phyloP scores from a whole-genome alignment of 2,888 invertebrate genomes.

The Spatulosminthurus flaviceps region DNA sequence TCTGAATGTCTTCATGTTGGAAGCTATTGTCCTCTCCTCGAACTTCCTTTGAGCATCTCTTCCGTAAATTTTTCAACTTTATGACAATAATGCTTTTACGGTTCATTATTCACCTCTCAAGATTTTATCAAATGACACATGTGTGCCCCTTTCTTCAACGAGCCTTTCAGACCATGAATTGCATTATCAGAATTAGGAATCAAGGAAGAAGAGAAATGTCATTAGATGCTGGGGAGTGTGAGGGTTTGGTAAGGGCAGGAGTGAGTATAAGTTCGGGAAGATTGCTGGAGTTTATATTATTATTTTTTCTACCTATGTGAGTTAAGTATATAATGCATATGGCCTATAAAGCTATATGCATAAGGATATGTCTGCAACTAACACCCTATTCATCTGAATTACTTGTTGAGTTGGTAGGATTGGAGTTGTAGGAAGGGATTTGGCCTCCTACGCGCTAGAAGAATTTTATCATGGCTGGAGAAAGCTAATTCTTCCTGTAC shows the following conservation, averaged over 20 bases:
- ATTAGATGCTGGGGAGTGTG: background rate
- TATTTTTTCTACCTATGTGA: too few species aligned
- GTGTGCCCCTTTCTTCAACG: background rate
- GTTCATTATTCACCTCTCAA: constrained; percentile 20
- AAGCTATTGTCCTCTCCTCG: background rate
- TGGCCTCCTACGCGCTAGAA: background rate
- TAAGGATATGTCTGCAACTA: background rate
- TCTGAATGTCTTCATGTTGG: background rate
- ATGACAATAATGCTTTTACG: constrained; percentile 34
- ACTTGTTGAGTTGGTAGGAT: background rate
- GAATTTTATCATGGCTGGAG: background rate
- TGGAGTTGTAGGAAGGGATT: background rate
- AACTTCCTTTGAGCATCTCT: constrained; percentile 6
- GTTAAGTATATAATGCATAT: background rate
- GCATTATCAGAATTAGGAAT: constrained; percentile 4
- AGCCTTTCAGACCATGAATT: constrained; percentile 8
- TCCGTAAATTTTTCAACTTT: constrained; percentile 15
- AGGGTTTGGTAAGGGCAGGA: too few species aligned
- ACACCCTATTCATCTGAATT: background rate
- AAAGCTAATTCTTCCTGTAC: background rate
- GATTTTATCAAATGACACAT: constrained; percentile 23
- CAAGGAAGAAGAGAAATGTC: background rate
- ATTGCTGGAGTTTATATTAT: too few species aligned
- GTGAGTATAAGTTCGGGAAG: too few species aligned
- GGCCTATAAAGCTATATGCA: background rate